Evolutionary conservation across 2,888 invertebrate species (phyloP).

Genomic region (Cerceris ruficornis): DNA sequence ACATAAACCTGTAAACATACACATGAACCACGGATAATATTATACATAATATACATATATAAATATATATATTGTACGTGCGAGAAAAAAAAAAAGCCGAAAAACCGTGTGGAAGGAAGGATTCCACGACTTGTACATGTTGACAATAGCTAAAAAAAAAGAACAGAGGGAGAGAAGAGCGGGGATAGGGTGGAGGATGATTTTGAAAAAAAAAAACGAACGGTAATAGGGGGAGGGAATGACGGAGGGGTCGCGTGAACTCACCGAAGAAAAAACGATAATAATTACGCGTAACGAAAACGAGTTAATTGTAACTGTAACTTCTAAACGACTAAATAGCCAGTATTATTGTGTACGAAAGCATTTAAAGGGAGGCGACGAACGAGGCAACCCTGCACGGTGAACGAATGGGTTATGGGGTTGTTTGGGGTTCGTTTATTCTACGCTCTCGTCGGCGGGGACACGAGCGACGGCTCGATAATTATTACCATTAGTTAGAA

Average conservation of each 20-base stretch:
- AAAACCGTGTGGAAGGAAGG: not conserved
- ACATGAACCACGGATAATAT: constrained; percentile 18
- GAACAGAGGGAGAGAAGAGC: not conserved
- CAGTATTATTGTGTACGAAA: constrained; percentile 74
- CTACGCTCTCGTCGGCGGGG: constrained; percentile 44
- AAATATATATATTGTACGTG: constrained; percentile 23
- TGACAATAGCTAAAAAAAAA: constrained; percentile 59
- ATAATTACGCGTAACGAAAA: constrained; percentile 71
- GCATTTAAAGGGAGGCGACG: constrained; percentile 22
- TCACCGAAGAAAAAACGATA: constrained; percentile 72
- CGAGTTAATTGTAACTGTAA: constrained; percentile 57
- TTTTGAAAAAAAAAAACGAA: constrained; percentile 10
- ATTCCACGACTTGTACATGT: constrained; percentile 54
- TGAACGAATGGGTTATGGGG: not conserved
- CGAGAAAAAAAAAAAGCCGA: not conserved
- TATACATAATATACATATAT: constrained; percentile 45
- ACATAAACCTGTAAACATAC: constrained; percentile 22
- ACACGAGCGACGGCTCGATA: constrained; percentile 33
- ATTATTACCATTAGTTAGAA: constrained; percentile 27
- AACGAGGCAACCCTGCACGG: constrained; percentile 4
- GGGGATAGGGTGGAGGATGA: not conserved
- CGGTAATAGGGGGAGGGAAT: constrained; percentile 16
- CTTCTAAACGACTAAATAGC: constrained; percentile 71
- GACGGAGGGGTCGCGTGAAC: constrained; percentile 55
- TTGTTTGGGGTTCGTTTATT: constrained; percentile 39